Conservation (phyloP, 1,140 invertebrate genomes). For the Cepaea nemoralis region DNA sequence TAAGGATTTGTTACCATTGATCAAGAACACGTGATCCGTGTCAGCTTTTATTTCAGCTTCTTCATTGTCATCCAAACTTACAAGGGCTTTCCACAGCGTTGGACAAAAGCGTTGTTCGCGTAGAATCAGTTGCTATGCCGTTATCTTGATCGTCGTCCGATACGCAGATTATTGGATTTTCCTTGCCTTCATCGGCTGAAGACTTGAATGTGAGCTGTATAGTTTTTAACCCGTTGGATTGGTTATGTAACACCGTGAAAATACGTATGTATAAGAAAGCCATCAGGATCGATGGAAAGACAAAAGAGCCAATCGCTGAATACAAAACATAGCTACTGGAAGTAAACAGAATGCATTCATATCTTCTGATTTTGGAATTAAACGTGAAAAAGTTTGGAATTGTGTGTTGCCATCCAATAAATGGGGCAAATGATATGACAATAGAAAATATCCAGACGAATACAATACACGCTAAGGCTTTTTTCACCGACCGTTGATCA, state of each 20-base stretch:
- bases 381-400: constrained; percentile 62
- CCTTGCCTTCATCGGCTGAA: not conserved
- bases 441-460: constrained; percentile 72
- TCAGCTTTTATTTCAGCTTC: not conserved
- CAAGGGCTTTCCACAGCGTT: not conserved
- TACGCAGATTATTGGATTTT: not conserved
- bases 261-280: constrained; percentile 97
- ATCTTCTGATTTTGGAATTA: constrained; percentile 56
- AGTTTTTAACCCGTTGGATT: constrained; percentile 42
- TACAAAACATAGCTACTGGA: constrained; percentile 92
- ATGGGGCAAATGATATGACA: constrained; percentile 68
- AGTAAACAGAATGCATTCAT: constrained; percentile 70
- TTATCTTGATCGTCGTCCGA: not conserved
- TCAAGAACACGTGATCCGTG: not conserved
- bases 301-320: constrained; percentile 94
- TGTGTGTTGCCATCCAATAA: constrained; percentile 70
- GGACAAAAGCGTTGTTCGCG: constrained; percentile 38
- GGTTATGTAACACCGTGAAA: constrained; percentile 78
- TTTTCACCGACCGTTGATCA: constrained; percentile 61
- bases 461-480: constrained; percentile 67
- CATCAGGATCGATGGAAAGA: constrained; percentile 95
- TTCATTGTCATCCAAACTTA: not conserved
- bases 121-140: constrained; percentile 34
- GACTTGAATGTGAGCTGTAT: not conserved
- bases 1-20: not conserved